Conservation (phyloP, 2,113 vertebrate genomes). For the Myocastor coypus region DNA sequence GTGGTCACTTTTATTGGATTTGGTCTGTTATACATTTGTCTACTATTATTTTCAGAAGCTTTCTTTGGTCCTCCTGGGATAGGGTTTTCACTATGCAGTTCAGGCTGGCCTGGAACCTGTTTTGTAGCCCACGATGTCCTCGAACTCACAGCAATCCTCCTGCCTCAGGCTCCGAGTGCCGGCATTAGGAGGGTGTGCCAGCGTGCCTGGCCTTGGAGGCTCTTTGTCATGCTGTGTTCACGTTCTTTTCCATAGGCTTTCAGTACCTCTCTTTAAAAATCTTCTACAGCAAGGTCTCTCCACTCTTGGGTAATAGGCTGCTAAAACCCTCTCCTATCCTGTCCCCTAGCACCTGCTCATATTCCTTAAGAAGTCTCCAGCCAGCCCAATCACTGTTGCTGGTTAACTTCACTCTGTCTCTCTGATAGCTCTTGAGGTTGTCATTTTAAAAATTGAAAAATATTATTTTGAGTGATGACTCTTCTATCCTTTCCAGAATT, state of each 20-base stretch:
- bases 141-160: no score
- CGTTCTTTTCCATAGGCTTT: neutral
- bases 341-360: neutral
- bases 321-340: neutral
- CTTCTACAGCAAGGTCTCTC: neutral
- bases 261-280: neutral
- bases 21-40: neutral
- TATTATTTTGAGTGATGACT: neutral
- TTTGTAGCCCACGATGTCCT: no score
- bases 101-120: no score
- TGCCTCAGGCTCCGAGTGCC: no score
- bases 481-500: neutral
- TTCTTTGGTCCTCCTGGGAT: no score
- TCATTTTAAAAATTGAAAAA: neutral
- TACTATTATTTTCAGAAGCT: neutral
- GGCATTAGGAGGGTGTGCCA: no score
- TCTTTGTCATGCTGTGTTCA: neutral
- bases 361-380: neutral
- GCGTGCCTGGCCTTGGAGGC: no score
- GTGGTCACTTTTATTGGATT: neutral
- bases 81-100: no score
- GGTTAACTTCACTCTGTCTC: neutral
- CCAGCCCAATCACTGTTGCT: neutral
- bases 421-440: slow-evolving; percentile 21
- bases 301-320: neutral